Percentiles rank a stretch among this genome's conserved stretches.
Conservation (phyloP, 2,113 vertebrate genomes). For the Engystomops pustulosus region DNA sequence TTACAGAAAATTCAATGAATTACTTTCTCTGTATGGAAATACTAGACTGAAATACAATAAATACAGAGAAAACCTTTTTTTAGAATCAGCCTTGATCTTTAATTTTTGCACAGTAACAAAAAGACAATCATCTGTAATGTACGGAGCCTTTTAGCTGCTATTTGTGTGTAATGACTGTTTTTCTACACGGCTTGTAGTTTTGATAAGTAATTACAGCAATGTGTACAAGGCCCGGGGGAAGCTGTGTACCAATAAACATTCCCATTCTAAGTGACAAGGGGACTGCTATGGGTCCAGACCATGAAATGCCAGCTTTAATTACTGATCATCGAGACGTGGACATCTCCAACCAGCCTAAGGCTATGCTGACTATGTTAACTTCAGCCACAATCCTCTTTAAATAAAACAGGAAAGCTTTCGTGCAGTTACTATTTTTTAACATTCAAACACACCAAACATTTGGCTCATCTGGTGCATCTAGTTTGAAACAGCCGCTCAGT, state of each 20-base stretch:
- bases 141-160: neutral
- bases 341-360: neutral
- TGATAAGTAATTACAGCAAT: constrained; percentile 24
- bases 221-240: neutral
- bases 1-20: neutral
- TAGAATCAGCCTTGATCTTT: neutral
- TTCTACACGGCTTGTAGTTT: neutral
- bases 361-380: neutral
- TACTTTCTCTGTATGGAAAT: neutral
- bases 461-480: no score
- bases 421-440: neutral
- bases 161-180: constrained; percentile 17
- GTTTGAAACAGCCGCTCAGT: no score
- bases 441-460: neutral
- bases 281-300: neutral
- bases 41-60: neutral
- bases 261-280: neutral
- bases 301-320: constrained; percentile 10
- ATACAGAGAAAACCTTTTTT: neutral
- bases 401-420: neutral
- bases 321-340: neutral
- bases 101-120: neutral
- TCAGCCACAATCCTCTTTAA: neutral
- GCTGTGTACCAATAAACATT: neutral
- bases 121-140: neutral